Base-by-base conservation (phyloP, 2,888 invertebrate species). In the Microctonus aethiopoides region DNA sequence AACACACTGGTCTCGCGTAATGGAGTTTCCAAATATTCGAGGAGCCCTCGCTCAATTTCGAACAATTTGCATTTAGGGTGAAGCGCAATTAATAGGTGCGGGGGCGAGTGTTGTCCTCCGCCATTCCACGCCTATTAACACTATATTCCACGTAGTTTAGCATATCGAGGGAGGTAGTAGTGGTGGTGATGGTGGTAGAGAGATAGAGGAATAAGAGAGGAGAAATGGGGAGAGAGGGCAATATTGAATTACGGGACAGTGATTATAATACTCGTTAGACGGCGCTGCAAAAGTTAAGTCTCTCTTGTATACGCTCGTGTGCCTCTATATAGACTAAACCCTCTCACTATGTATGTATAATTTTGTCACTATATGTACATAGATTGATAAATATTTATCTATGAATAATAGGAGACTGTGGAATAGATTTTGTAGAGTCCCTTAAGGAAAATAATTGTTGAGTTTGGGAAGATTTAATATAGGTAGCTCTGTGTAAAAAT, bases 11-110 rank as follows among this genome's bases (percentile, higher is more conserved):
- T 79, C 54, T 62, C 77, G 80, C 46, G 81, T 86, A 86, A 86
- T 86, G 86, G 84, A 86, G 84, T 86, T 86, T 86, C 84, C 85
- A 86, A 86, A 85, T 85, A 85, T 86, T 86, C 85, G 83, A 81
- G 84, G 81, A 85, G 85, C 84, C 84, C 85, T 85, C 85, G 83
- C 85, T 84, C 85, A 85, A 86, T 86, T 86, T 85, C 84, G 81
- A 85, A 85, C 86, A 84, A 86, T 86, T 86, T 86, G 84, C 86
- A 86, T 86, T 85, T 84, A 84, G 84, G 86, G 84, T 83, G 84
- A 84, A 85, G 84, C 84, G 84, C 84, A 86, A 86, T 86, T 86
- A 86, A 85, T 86, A 84, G 84, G 81, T 84, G 85, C 84, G 74
- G 64, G 68, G 56, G 56, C 64, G 54, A 65, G 80, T 81, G 83